Conservation (phyloP, 2,113 vertebrate genomes). For the Charina bottae region DNA sequence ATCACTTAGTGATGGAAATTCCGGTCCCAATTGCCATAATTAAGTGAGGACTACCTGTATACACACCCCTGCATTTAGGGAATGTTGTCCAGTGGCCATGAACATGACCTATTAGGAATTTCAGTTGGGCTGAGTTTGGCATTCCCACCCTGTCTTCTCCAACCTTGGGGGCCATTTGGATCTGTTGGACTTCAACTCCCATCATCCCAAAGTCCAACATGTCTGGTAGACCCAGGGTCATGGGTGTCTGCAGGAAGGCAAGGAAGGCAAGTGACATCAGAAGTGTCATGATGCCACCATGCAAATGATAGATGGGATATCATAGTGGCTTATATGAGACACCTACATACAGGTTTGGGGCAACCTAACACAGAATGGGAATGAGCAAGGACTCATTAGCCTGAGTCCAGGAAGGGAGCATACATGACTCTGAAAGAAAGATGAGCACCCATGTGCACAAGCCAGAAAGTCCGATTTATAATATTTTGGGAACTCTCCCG, state of each 20-base stretch:
- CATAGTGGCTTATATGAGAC: neutral
- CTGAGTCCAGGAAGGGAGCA: neutral
- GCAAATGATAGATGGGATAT: neutral
- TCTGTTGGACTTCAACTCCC: neutral
- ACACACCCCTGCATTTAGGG: neutral
- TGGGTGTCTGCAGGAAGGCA: neutral
- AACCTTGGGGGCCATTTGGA: neutral
- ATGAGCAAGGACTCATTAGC: neutral
- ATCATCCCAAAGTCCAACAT: neutral
- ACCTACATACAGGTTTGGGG: neutral
- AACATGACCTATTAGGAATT: neutral
- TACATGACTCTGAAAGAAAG: neutral
- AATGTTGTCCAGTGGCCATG: neutral
- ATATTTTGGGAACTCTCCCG: too few relatives aligned
- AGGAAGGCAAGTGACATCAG: too few relatives aligned
- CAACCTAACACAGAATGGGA: neutral
- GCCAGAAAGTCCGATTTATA: neutral
- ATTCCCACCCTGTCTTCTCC: neutral
- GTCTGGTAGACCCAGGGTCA: neutral
- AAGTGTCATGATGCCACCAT: neutral
- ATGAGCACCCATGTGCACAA: too few relatives aligned
- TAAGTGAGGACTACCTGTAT: neutral
- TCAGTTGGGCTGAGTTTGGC: neutral
- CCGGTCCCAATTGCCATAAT: neutral
- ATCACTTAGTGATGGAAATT: too few relatives aligned